phyloP scores from a whole-genome alignment of 2,113 vertebrate species.

The Mobula birostris region DNA sequence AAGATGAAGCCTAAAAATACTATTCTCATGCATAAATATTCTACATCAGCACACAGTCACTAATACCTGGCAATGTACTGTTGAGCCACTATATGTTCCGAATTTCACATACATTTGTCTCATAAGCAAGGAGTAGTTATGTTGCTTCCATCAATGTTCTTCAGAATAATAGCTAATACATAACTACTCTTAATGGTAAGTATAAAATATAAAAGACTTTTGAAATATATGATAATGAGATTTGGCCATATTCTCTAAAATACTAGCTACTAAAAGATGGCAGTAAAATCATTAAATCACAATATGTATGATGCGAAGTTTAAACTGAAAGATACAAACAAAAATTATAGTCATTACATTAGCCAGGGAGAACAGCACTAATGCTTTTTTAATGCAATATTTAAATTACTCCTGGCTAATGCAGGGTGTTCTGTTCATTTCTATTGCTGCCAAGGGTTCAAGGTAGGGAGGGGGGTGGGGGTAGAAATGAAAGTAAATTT shows the following conservation, averaged over 20 bases:
- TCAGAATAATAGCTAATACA: constrained; percentile 34
- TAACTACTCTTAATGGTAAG: constrained; percentile 26
- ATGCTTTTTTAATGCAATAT: constrained; percentile 37
- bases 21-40: constrained; percentile 35
- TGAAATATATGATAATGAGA: constrained; percentile 36
- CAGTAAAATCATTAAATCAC: constrained; percentile 31
- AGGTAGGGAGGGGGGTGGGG: constrained; percentile 2
- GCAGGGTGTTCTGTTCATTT: constrained; percentile 33
- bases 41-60: constrained; percentile 32
- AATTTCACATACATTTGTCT: constrained; percentile 35
- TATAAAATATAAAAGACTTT: constrained; percentile 35
- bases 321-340: constrained; percentile 31
- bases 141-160: constrained; percentile 24
- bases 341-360: constrained; percentile 31
- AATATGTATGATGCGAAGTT: constrained; percentile 13
- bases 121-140: constrained; percentile 23
- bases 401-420: constrained; percentile 37
- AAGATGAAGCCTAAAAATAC: constrained; percentile 28
- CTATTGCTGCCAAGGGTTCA: constrained; percentile 20
- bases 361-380: constrained; percentile 31
- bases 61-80: constrained; percentile 22
- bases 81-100: not conserved
- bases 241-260: constrained; percentile 32
- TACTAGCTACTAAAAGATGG: constrained; percentile 16
- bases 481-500: constrained; percentile 21